A percentile compares a stretch with the other conserved stretches of the same genome.
phyloP scores from a whole-genome alignment of 37 sponge, comb jelly and placozoan species.

The Hexactinellida sp. region DNA sequence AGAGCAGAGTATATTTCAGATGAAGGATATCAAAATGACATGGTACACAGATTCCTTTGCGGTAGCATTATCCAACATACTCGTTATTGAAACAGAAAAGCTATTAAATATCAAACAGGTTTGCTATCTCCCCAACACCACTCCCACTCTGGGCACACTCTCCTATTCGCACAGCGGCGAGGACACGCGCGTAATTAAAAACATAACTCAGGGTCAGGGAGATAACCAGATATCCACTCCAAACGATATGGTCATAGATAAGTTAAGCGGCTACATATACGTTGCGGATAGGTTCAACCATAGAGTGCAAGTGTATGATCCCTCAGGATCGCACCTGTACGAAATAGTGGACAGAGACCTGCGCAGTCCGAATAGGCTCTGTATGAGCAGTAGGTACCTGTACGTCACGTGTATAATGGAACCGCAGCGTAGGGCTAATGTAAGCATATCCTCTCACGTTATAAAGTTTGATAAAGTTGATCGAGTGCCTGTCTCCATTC shows the following conservation, averaged over 20 bases:
- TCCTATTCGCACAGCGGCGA: not conserved
- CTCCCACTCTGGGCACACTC: not conserved
- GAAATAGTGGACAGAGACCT: not conserved
- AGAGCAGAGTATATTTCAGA: slow-evolving; percentile 5
- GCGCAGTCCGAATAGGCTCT: not conserved
- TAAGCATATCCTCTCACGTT: not conserved
- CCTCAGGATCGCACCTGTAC: not conserved
- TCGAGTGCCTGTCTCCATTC: not conserved
- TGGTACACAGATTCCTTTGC: not conserved
- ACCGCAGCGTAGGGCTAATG: not conserved
- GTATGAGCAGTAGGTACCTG: not conserved
- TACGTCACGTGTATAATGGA: not conserved
- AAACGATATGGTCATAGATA: not conserved
- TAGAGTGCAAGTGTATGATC: not conserved
- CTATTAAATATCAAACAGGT: not conserved
- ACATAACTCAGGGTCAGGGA: not conserved
- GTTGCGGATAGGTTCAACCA: not conserved
- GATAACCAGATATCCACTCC: not conserved
- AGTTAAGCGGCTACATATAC: not conserved
- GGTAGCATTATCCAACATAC: not conserved
- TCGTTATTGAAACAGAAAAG: not conserved
- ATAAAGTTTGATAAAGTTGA: not conserved
- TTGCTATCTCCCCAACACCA: not conserved
- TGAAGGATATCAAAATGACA: not conserved
- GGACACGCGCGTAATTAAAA: not conserved